phyloP scores from a whole-genome alignment of 2,797 vertebrate genomes.

The Chelmon rostratus region DNA sequence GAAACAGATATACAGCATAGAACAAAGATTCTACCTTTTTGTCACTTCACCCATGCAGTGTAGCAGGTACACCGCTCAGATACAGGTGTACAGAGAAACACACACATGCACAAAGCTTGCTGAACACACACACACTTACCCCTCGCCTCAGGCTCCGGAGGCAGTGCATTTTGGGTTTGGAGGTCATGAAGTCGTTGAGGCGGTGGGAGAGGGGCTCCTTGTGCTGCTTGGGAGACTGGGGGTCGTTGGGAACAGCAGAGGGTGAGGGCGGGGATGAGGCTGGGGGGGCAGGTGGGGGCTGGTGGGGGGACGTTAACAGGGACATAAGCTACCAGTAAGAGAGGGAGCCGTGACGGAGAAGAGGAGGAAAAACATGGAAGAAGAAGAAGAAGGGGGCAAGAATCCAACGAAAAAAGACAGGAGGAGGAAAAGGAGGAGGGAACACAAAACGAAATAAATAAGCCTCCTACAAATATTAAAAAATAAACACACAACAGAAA shows the following conservation, averaged over 20 bases:
- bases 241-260: conserved; percentile 99
- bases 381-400: conserved; percentile 68
- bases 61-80: conserved; percentile 59
- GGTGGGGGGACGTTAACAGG: conserved; percentile 99
- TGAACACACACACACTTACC: conserved; percentile 94
- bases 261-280: conserved; percentile 94
- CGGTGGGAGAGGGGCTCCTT: conserved; percentile 99
- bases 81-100: conserved; percentile 58
- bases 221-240: conserved; percentile 99
- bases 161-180: conserved; percentile 99
- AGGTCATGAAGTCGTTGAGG: conserved; percentile 99
- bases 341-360: conserved; percentile 89
- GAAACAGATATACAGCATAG: background rate
- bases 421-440: conserved; percentile 82
- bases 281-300: conserved; percentile 91
- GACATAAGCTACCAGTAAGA: conserved; percentile 99
- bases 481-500: conserved; percentile 79
- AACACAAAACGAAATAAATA: conserved; percentile 90
- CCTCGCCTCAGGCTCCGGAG: conserved; percentile 99
- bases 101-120: conserved; percentile 64
- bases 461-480: conserved; percentile 86
- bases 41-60: conserved; percentile 71
- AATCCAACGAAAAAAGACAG: conserved; percentile 80
- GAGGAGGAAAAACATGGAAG: conserved; percentile 58
- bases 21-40: background rate